Evolutionary conservation across 2,113 vertebrate genomes (phyloP), one percentile per base, ranked within the genome.

Genomic region (Vireo altiloquus): DNA sequence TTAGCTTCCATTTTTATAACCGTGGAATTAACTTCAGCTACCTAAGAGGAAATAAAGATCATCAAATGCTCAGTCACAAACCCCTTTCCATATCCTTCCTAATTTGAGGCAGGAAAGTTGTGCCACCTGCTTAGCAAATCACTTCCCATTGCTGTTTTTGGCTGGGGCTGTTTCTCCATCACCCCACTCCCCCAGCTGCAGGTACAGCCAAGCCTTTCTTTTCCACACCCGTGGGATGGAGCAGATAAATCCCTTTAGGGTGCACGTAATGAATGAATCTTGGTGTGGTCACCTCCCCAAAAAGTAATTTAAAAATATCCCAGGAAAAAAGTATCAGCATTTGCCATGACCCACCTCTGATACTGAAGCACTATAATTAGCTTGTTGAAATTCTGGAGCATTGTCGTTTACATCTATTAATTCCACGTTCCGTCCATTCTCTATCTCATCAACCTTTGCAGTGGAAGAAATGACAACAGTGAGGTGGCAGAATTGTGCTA

Each of bases 331-430:
- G 11, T 1, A 20, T 4, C 24, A 75, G 37, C 7, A 19, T 69
- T 76, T 59, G 10, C 37, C 64, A 78, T 42, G 40, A 70, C 97
- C 37, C 68, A 98, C 98, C 98, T 99, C 98, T 77, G 97, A 97
- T 24, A 98, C 15, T 9, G 35, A 72, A 12, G 10, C 0, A 3
- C 0, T 90, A 6, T 98, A 98, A 16, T 37, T 7, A 40, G 80
- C 17, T 16, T 92, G 15, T 16, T 53, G 10, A 80, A 99, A 99
- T 28, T 96, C 9, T 6, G 98, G 98, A 7, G 85, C 30, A 17
- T 98, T 92, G 91, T 98, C 97, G 12, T 98, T 98, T 31, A 97
- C 0, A 16, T 98, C 98, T 10, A 4, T 21, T 78, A 98, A 5
- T 6, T 2, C 2, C 11, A 98, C 40, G 0, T 3, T 74, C 20